phyloP scores from a whole-genome alignment of 53 echinoderm and acorn worm species.

The Apostichopus leukothele region DNA sequence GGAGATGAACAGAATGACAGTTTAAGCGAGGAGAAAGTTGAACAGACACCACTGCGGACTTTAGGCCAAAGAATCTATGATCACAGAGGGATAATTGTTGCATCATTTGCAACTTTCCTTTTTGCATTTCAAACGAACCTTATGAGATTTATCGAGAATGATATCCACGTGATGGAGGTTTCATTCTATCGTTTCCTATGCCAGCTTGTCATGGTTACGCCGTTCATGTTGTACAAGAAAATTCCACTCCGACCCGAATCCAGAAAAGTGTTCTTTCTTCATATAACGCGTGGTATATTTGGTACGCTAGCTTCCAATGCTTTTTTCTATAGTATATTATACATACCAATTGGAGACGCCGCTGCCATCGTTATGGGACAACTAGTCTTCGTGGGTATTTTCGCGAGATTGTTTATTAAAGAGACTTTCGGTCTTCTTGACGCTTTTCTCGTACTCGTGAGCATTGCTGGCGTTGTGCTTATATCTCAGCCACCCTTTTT shows the following conservation, averaged over 20 bases:
- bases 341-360: constrained; percentile 3
- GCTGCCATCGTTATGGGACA: constrained; percentile 4
- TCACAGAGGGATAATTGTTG: background rate
- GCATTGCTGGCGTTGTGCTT: background rate
- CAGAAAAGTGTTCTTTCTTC: background rate
- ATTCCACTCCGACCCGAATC: background rate
- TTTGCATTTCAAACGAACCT: constrained; percentile 19
- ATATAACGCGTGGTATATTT: background rate
- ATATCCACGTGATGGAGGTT: constrained; percentile 7
- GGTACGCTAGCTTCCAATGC: background rate
- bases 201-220: background rate
- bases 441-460: background rate
- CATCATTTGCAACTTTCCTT: background rate
- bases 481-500: constrained; percentile 25
- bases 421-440: constrained; percentile 19
- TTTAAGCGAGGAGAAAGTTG: background rate
- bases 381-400: constrained; percentile 14
- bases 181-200: constrained; percentile 9
- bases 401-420: constrained; percentile 19
- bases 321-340: constrained; percentile 21
- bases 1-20: background rate
- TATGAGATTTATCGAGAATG: constrained; percentile 12
- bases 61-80: background rate
- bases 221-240: background rate
- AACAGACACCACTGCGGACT: background rate